Conservation (phyloP, 2,888 invertebrate species). For the Drosophila koepferae region DNA sequence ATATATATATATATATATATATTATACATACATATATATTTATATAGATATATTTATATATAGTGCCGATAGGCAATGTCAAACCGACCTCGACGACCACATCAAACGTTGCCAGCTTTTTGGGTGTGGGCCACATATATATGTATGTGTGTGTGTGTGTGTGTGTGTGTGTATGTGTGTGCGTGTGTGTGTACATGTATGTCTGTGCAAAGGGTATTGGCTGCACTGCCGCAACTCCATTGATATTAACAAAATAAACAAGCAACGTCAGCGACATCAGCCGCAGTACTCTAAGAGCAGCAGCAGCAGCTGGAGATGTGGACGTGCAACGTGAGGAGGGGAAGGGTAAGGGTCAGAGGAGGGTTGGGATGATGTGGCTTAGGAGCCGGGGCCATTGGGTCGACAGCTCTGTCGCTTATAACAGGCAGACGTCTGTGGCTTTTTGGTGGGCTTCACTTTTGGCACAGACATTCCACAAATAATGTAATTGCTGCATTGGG, state of each 20-base stretch:
- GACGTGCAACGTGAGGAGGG: fast-evolving
- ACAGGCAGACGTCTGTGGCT: conserved; percentile 17
- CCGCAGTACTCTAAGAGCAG: conserved; percentile 21
- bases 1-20: conserved; percentile 2
- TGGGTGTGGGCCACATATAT: neutral
- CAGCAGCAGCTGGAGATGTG: neutral
- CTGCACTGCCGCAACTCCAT: conserved; percentile 26
- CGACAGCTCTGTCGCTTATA: conserved; percentile 1
- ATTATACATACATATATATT: neutral
- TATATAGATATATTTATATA: neutral
- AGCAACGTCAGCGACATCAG: conserved; percentile 35
- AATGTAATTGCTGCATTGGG: conserved; percentile 2
- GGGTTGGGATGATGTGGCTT: neutral
- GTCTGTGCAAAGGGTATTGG: conserved; percentile 18
- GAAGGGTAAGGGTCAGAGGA: too few relatives aligned
- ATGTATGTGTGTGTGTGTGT: neutral
- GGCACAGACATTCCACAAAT: conserved; percentile 42
- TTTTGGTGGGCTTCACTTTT: conserved; percentile 11
- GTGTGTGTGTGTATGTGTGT: neutral
- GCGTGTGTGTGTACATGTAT: conserved; percentile 1
- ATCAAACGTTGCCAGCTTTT: conserved; percentile 31
- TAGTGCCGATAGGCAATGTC: conserved; percentile 37
- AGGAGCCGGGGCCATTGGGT: neutral
- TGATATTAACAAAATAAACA: conserved; percentile 60
- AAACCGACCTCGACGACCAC: conserved; percentile 38